Evolutionary conservation across 2,888 invertebrate species (phyloP), one percentile per base, ranked within the genome.

Genomic region (Strigamia crassipes): DNA sequence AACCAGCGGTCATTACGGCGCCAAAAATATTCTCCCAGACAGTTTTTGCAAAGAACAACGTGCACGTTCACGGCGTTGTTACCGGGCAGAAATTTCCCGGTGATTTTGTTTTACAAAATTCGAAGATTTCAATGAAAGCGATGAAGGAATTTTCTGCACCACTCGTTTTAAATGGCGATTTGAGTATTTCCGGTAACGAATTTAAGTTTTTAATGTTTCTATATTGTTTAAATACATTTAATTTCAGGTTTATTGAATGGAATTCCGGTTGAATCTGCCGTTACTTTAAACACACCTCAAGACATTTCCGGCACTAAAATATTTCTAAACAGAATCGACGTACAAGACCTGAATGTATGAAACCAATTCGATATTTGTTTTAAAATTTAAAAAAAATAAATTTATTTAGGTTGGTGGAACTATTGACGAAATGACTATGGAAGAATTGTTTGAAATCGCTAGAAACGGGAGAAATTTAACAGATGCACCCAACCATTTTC

Each of bases 1-100:
- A 79, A 79, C 79, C 79, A n/a, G 79, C 79, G 6, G 15, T 15
- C 15, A 80, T 80, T 46, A 8, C 5, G 3, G 42, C 78, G 10
- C 31, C 38, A 34, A 38, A 78, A 34, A 78, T 34, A 31, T 78
- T 78, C 15, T 8, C 38, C 0, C 31, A 27, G n/a, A 78, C 18
- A 5, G n/a, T 18, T 78, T 78, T 21, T 0, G 31, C 78, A 6
- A 23, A 21, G 8, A 61, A 61, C 0, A 38, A 38, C 38, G 10
- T 38, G 9, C 38, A 38, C 10, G 38, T 38, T 38, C 38, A 10
- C 6, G 38, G 38, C 6, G 6, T 38, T 38, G 10, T 38, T 38
- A 6, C 1, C 10, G 0, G 6, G 9, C 9, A 38, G 6, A 38
- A 38, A 38, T 38, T 38, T 6, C 38, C 38, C 10, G 10, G 38